Percentiles rank a stretch among this genome's conserved stretches.
These are phyloP conservation scores for Muscina levida DNA, from an alignment of 2,888 invertebrate genomes.

Conservation along the genomic window DNA sequence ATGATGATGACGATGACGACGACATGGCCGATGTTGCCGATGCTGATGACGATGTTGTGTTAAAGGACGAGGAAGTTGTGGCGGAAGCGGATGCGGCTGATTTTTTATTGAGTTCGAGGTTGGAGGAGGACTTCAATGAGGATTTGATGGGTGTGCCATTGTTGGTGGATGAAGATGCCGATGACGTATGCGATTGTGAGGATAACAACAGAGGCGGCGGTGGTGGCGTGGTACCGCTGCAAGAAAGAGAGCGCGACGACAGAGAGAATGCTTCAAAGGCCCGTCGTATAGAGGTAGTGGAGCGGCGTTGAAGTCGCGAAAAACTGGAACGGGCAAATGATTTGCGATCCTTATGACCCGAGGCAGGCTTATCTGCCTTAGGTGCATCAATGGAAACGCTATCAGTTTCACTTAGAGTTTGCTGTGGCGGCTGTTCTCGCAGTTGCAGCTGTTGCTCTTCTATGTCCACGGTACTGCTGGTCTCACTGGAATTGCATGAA, in stretches of 20 bases:
- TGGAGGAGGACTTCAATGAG: constrained; percentile 73
- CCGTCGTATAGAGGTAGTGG: constrained; percentile 85
- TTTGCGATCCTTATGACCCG: constrained; percentile 68
- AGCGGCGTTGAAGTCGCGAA: constrained; percentile 81
- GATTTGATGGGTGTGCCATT: constrained; percentile 72
- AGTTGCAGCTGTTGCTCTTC: constrained; percentile 77
- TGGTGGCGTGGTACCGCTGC: constrained; percentile 80
- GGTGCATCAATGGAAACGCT: background rate
- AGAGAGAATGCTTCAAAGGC: constrained; percentile 86
- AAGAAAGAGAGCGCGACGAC: constrained; percentile 84
- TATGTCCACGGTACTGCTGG: constrained; percentile 82
- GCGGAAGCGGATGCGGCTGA: constrained; percentile 50
- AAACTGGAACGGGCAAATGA: constrained; percentile 74
- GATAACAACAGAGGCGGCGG: constrained; percentile 60
- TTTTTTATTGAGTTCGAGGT: constrained; percentile 71
- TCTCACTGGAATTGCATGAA: constrained; percentile 81
- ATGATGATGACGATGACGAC: constrained; percentile 53
- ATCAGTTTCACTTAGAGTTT: background rate
- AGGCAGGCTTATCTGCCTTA: background rate
- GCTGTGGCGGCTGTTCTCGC: constrained; percentile 44
- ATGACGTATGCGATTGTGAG: constrained; percentile 39
- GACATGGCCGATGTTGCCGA: constrained; percentile 67
- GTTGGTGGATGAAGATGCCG: constrained; percentile 58
- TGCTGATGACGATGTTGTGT: constrained; percentile 47
- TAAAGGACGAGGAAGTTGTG: constrained; percentile 10